phyloP scores from a whole-genome alignment of 2,888 invertebrate species.

The Nephrotoma appendiculata region DNA sequence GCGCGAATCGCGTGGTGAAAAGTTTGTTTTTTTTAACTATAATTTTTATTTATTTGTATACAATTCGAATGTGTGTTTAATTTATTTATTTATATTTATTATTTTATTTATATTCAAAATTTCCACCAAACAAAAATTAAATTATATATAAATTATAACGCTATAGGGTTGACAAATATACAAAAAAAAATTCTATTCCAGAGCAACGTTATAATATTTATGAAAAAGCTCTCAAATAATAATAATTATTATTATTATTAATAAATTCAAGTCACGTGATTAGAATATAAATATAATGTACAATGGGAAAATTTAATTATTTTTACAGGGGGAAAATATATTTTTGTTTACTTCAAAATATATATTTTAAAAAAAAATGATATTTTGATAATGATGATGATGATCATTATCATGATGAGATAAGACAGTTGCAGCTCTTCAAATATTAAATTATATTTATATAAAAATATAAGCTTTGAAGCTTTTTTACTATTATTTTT shows the following conservation, averaged over 20 bases:
- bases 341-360: neutral
- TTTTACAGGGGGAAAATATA: neutral
- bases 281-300: neutral
- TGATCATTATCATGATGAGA: neutral
- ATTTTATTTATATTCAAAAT: neutral
- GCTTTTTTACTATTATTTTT: neutral
- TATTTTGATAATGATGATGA: neutral
- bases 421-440: constrained; percentile 1
- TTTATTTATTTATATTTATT: constrained; percentile 1
- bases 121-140: neutral
- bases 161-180: neutral
- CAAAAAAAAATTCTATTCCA: constrained; percentile 2
- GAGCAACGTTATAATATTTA: neutral
- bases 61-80: constrained; percentile 4
- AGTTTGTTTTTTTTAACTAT: neutral
- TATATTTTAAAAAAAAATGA: neutral
- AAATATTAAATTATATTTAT: neutral
- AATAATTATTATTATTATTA: neutral
- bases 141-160: neutral
- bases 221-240: neutral
- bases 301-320: neutral
- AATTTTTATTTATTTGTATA: neutral
- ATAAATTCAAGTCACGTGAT: neutral
- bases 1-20: neutral
- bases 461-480: neutral